Evolutionary conservation across 2,113 vertebrate genomes (phyloP).

Genomic region (Pteronura brasiliensis): DNA sequence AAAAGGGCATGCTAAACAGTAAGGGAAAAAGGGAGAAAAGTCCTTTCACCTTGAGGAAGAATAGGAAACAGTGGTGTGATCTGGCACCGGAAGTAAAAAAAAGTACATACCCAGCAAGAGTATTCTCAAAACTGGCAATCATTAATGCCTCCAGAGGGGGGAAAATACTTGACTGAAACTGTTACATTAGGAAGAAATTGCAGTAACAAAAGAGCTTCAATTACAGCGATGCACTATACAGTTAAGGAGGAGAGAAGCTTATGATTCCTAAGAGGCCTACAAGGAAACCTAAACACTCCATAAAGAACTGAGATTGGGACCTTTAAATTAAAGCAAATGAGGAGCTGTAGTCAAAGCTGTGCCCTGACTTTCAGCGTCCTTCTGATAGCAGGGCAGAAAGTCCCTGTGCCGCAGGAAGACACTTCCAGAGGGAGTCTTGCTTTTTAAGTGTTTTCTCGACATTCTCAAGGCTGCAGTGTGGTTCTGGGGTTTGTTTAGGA

Average conservation of each 20-base stretch:
- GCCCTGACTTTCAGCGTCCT: conserved; percentile 65
- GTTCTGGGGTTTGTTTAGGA: background rate
- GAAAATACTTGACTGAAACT: conserved; percentile 68
- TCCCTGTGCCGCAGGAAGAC: rapidly evolving
- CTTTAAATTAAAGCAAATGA: conserved; percentile 77
- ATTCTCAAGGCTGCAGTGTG: background rate
- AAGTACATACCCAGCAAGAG: background rate
- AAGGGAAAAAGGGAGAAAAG: background rate
- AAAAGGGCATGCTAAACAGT: background rate
- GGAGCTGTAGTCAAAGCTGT: conserved; percentile 36
- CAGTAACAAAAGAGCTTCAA: conserved; percentile 73
- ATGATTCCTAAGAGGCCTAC: conserved; percentile 70
- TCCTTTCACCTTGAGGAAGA: background rate
- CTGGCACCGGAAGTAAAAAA: conserved; percentile 52
- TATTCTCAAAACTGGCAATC: conserved; percentile 68
- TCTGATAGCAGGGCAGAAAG: background rate
- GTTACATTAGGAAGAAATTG: conserved; percentile 78
- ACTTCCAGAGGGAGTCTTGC: background rate
- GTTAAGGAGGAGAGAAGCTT: conserved; percentile 73
- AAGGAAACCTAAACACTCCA: conserved; percentile 75
- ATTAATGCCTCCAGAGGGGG: conserved; percentile 73
- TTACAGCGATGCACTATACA: conserved; percentile 70
- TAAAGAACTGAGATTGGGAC: conserved; percentile 67
- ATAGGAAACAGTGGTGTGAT: conserved; percentile 13
- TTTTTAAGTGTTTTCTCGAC: background rate